Conservation (phyloP, 2,113 vertebrate genomes). For the Peromyscus leucopus region DNA sequence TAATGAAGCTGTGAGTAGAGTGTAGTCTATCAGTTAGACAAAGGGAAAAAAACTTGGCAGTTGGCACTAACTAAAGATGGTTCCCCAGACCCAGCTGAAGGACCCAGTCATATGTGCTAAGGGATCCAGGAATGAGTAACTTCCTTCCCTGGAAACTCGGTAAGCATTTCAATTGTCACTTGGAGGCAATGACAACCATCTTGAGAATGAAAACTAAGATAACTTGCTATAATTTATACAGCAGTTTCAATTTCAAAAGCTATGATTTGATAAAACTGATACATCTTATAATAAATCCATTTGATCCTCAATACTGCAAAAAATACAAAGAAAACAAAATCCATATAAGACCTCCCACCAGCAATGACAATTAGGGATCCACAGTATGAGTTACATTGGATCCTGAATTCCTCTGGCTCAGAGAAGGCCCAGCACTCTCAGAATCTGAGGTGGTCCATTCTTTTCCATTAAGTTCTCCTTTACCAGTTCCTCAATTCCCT, state of each 20-base stretch:
- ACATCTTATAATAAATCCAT: background rate
- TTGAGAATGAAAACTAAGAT: conserved; percentile 47
- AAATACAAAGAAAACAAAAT: background rate
- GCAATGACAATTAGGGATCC: background rate
- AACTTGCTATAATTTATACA: background rate
- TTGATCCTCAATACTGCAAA: background rate
- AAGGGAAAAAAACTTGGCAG: background rate
- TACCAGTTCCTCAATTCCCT: conserved; percentile 35
- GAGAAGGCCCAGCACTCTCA: background rate
- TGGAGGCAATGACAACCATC: background rate
- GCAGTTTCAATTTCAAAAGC: conserved; percentile 39
- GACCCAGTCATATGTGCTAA: background rate
- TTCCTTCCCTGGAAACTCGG: conserved; percentile 17
- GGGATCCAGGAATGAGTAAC: conserved; percentile 5
- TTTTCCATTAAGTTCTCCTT: conserved; percentile 65
- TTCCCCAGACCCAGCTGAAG: background rate
- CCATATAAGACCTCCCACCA: background rate
- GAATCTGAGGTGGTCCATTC: background rate
- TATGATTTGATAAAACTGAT: conserved; percentile 28
- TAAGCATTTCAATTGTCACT: conserved; percentile 35
- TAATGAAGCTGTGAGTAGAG: background rate
- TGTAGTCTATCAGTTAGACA: conserved; percentile 32
- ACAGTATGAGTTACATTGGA: background rate
- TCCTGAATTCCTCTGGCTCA: background rate
- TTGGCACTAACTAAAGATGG: background rate